Conservation (phyloP, 1,140 invertebrate species). For the Euschistus heros region DNA sequence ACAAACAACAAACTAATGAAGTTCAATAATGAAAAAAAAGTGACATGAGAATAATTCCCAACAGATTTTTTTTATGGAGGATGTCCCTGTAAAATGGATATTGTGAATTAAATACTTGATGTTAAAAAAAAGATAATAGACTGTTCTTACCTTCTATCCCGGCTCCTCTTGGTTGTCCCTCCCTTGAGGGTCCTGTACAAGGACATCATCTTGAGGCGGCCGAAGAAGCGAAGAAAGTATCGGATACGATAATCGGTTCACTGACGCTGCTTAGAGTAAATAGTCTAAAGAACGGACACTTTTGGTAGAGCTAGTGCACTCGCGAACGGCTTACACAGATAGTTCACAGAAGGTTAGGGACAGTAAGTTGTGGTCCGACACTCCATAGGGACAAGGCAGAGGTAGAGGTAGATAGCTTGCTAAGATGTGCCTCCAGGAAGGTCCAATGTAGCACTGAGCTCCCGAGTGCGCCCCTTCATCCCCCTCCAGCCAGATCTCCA, state of each 20-base stretch:
- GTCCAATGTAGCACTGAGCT: neutral
- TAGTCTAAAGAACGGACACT: neutral
- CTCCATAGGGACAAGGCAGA: constrained; percentile 10
- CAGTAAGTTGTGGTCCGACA: constrained; percentile 8
- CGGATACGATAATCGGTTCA: neutral
- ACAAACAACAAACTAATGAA: too few relatives aligned
- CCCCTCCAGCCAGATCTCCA: neutral
- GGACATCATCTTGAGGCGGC: constrained; percentile 21
- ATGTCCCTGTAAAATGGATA: too few relatives aligned
- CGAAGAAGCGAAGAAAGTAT: neutral
- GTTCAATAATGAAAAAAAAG: too few relatives aligned
- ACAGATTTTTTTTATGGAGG: too few relatives aligned
- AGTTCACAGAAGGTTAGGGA: neutral
- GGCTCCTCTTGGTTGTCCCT: constrained; percentile 17
- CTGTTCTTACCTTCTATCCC: constrained; percentile 20
- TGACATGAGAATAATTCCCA: too few relatives aligned
- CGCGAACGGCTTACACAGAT: neutral
- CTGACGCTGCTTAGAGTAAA: neutral
- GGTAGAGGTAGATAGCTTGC: neutral
- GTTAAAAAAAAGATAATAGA: too few relatives aligned
- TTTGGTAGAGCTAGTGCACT: neutral
- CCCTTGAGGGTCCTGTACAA: constrained; percentile 20
- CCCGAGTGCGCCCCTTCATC: neutral
- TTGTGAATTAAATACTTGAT: too few relatives aligned
- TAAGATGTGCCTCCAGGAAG: neutral